Conservation (phyloP, 2,888 invertebrate species). For the Lasioglossum figueresi region DNA sequence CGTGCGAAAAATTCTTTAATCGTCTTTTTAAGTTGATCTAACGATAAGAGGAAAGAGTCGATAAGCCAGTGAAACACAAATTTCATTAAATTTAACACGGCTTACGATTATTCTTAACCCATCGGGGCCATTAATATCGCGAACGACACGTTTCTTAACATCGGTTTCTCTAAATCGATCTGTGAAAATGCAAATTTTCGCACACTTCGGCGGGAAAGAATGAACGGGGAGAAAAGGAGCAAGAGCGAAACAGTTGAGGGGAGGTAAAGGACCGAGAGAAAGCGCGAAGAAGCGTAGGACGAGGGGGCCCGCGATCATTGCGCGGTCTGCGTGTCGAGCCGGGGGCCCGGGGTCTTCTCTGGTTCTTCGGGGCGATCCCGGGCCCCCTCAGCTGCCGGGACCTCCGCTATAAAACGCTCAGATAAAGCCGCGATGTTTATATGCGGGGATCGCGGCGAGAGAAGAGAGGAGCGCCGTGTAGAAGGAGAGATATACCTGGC, state of each 20-base stretch:
- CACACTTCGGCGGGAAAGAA: background rate
- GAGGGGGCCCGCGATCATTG: constrained; percentile 51
- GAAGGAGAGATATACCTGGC: constrained; percentile 68
- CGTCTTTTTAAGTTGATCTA: background rate
- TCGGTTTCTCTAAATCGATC: background rate
- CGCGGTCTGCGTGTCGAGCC: constrained; percentile 35
- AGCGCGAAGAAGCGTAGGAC: constrained; percentile 47
- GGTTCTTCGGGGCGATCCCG: constrained; percentile 58
- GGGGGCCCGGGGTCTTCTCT: constrained; percentile 40
- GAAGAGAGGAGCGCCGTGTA: constrained; percentile 66
- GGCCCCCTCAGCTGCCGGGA: constrained; percentile 58
- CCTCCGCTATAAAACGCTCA: constrained; percentile 78
- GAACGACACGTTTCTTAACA: background rate
- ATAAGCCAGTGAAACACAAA: background rate
- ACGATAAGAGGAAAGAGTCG: background rate
- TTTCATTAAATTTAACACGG: background rate
- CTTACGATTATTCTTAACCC: background rate
- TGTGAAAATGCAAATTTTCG: background rate
- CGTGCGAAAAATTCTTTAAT: background rate
- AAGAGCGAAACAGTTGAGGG: too few relatives aligned
- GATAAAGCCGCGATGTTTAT: constrained; percentile 82
- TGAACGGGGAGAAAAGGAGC: too few relatives aligned
- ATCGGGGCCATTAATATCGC: background rate
- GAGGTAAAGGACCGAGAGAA: too few relatives aligned
- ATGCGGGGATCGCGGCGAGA: constrained; percentile 73